phyloP scores from a whole-genome alignment of 2,113 vertebrate genomes.

The Emydura subglobosa region DNA sequence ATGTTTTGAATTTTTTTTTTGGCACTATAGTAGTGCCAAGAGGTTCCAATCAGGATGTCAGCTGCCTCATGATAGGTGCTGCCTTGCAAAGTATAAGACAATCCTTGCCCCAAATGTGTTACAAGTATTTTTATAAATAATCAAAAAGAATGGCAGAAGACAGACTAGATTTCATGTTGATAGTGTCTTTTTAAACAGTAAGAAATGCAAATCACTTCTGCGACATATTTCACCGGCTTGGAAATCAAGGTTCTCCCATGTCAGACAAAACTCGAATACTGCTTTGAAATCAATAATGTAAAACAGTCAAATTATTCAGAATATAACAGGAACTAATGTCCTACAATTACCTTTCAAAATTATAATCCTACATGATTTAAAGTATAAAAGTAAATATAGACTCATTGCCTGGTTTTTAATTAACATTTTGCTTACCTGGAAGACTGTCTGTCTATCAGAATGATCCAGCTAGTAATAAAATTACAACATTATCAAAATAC shows the following conservation, averaged over 20 bases:
- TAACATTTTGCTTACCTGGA: not conserved
- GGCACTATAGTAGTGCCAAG: not conserved
- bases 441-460: not conserved
- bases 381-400: not conserved
- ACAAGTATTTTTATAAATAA: not conserved
- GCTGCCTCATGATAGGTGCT: not conserved
- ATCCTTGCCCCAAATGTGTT: not conserved
- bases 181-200: not conserved
- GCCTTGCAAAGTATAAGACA: not conserved
- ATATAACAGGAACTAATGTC: not conserved
- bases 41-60: not conserved
- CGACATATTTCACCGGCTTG: not conserved
- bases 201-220: not conserved
- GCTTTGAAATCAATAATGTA: not conserved
- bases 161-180: not conserved
- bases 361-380: not conserved
- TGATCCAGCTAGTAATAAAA: not conserved
- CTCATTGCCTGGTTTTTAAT: not conserved
- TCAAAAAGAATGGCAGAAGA: not conserved
- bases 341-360: not conserved
- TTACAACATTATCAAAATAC: constrained; percentile 25
- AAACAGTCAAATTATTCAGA: not conserved
- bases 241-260: not conserved
- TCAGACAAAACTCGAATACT: not conserved
- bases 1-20: not conserved